Evolutionary conservation across 2,797 vertebrate genomes (phyloP).

Genomic region (Arnoldichthys spilopterus): DNA sequence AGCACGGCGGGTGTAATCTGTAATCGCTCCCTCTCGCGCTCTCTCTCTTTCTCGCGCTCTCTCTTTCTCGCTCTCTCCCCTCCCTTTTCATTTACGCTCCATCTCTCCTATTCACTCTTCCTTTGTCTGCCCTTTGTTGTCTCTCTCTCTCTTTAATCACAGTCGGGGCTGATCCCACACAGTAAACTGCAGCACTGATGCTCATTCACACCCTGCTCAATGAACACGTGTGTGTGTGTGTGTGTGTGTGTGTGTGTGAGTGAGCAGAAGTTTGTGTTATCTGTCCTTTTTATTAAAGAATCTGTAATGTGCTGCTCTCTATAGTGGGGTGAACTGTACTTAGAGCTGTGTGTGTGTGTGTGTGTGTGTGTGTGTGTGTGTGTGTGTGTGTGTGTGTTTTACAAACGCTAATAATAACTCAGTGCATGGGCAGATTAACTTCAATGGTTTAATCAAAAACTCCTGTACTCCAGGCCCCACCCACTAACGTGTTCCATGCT

Average conservation of each 20-base stretch:
- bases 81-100: not conserved
- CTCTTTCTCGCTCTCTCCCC: not conserved
- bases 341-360: not conserved
- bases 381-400: no score
- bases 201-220: not conserved
- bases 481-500: no score
- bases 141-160: not conserved
- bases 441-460: not conserved
- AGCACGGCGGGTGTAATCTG: conserved; percentile 26
- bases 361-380: no score
- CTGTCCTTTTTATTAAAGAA: not conserved
- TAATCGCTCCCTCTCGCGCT: conserved; percentile 35
- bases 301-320: not conserved
- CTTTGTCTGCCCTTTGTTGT: not conserved
- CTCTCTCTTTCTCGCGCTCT: no score
- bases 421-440: not conserved
- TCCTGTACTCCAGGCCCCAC: not conserved
- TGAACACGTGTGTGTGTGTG: conserved; percentile 17
- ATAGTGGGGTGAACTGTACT: not conserved
- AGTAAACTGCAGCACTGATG: not conserved
- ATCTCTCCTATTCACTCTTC: not conserved
- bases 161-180: not conserved
- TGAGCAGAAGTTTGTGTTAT: not conserved
- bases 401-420: not conserved
- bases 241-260: conserved; percentile 12